Percentiles rank a stretch among this genome's conserved stretches.
Evolutionary conservation across 2,797 vertebrate species (phyloP).

Genomic region (Centropyge bicolor): DNA sequence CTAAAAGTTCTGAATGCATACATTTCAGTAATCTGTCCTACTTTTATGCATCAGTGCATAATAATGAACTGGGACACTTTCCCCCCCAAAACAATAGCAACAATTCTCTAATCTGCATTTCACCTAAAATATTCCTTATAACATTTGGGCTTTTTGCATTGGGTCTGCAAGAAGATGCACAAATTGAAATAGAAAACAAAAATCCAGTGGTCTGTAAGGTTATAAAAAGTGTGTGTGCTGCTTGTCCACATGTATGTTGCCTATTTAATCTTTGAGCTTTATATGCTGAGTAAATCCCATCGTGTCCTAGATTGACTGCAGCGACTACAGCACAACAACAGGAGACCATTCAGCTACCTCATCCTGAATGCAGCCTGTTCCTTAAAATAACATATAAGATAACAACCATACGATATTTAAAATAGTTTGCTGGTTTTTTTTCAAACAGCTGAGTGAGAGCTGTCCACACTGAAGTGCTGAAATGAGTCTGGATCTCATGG

Average conservation of each 20-base stretch:
- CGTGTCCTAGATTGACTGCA: conserved; percentile 84
- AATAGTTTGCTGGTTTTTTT: conserved; percentile 4
- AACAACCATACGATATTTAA: no score
- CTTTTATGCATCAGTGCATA: conserved; percentile 57
- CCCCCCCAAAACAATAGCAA: conserved; percentile 46
- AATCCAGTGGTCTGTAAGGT: conserved; percentile 20
- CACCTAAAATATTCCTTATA: not conserved
- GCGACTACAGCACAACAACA: conserved; percentile 56
- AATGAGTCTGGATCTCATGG: conserved; percentile 37
- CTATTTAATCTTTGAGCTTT: conserved; percentile 83
- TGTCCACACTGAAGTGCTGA: conserved; percentile 73
- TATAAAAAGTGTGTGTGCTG: conserved; percentile 27
- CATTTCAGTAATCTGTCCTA: conserved; percentile 37
- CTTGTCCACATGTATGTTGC: conserved; percentile 61
- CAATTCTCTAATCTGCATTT: not conserved
- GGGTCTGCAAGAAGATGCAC: not conserved
- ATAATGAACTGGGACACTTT: conserved; percentile 46
- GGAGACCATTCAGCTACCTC: conserved; percentile 28
- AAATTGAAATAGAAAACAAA: not conserved
- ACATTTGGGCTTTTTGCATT: not conserved
- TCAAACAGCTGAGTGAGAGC: conserved; percentile 14
- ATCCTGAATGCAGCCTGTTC: conserved; percentile 9
- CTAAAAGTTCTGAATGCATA: conserved; percentile 33
- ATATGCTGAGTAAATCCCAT: conserved; percentile 83
- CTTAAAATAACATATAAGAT: conserved; percentile 10